Evolutionary conservation across 2,113 vertebrate species (phyloP).

Genomic region (Lophius piscatorius): DNA sequence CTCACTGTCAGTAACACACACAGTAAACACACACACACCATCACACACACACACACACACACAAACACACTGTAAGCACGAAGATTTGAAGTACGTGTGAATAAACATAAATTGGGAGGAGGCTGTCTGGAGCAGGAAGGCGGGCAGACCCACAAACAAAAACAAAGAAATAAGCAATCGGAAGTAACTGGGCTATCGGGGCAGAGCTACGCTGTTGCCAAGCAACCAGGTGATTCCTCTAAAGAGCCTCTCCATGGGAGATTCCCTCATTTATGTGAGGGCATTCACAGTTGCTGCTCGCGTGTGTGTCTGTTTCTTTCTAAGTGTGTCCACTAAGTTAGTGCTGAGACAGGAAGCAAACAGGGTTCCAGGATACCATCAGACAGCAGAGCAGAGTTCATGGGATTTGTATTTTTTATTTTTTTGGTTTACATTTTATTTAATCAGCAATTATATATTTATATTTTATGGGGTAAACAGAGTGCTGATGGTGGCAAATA

Average conservation of each 20-base stretch:
- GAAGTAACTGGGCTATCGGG: slow-evolving; percentile 67
- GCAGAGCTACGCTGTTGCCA: slow-evolving; percentile 79
- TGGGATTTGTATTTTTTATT: slow-evolving; percentile 46
- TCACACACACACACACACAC: slow-evolving; percentile 1
- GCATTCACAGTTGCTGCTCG: slow-evolving; percentile 57
- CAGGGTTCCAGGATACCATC: slow-evolving; percentile 49
- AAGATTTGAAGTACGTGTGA: neutral
- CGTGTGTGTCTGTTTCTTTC: slow-evolving; percentile 33
- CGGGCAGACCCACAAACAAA: slow-evolving; percentile 15
- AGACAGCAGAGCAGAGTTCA: slow-evolving; percentile 22
- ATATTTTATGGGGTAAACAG: slow-evolving; percentile 71
- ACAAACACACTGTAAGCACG: slow-evolving; percentile 1
- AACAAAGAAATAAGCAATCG: slow-evolving; percentile 52
- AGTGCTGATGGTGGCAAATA: slow-evolving; percentile 64
- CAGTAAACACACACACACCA: slow-evolving; percentile 1
- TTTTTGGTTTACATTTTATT: slow-evolving; percentile 71
- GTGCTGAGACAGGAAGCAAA: slow-evolving; percentile 58
- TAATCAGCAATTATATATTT: slow-evolving; percentile 78
- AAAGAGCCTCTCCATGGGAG: slow-evolving; percentile 76
- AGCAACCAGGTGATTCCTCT: slow-evolving; percentile 82
- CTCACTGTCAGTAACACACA: slow-evolving; percentile 33
- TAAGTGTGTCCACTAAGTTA: slow-evolving; percentile 44
- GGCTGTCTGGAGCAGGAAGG: slow-evolving; percentile 8
- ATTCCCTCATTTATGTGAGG: slow-evolving; percentile 72
- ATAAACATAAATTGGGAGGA: slow-evolving; percentile 19